A percentile compares a stretch with the other conserved stretches of the same genome.
Conservation (phyloP, 64 coral and sea anemone genomes). For the Montipora capricornis region DNA sequence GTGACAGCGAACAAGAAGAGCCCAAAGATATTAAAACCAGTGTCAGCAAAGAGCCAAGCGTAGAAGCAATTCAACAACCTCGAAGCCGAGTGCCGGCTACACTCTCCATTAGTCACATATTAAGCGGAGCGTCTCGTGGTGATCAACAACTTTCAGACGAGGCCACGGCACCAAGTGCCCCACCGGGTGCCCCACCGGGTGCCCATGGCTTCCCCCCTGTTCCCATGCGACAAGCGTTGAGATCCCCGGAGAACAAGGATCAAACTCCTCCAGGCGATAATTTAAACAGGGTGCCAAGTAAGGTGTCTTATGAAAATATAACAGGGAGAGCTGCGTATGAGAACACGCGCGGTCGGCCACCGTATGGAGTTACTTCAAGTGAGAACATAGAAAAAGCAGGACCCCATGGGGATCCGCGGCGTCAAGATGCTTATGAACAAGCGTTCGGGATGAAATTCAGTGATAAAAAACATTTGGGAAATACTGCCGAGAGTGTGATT, state of each 20-base stretch:
- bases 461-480: conserved; percentile 37
- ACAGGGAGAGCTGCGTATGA: conserved; percentile 1
- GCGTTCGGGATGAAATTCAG: conserved; percentile 19
- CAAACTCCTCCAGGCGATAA: neutral
- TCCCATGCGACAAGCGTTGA: neutral
- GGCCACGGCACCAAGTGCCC: neutral
- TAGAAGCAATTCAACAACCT: conserved; percentile 5
- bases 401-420: neutral
- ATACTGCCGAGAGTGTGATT: conserved; percentile 39
- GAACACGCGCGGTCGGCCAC: neutral
- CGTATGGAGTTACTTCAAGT: conserved; percentile 3
- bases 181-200: neutral
- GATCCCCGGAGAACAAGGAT: conserved; percentile 27
- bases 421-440: neutral
- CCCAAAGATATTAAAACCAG: neutral
- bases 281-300: conserved; percentile 14
- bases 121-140: conserved; percentile 26
- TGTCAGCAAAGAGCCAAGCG: neutral
- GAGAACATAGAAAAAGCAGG: neutral
- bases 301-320: conserved; percentile 14
- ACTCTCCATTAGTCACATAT: conserved; percentile 48
- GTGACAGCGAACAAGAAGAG: neutral
- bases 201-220: neutral
- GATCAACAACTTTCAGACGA: conserved; percentile 26
- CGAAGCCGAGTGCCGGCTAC: conserved; percentile 11